Evolutionary conservation across 2,113 vertebrate species (phyloP), one percentile per base, ranked within the genome.

Genomic region (Pachycephala philippinensis): DNA sequence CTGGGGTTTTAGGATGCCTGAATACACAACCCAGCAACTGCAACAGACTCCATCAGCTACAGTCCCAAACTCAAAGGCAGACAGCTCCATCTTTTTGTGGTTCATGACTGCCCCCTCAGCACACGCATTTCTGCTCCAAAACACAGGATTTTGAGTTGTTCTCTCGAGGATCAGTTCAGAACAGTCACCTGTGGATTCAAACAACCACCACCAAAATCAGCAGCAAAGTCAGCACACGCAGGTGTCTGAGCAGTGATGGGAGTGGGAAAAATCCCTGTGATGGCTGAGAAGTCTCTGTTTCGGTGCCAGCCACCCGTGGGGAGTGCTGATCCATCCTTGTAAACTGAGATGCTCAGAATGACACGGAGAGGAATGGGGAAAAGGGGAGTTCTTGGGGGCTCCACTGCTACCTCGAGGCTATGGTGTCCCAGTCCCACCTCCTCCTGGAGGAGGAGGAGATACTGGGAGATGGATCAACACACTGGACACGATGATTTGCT

Each of bases 351-450:
- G 14, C 10, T 77, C 40, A 37, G 27, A 65, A 30, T 14, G 20
- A 15, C 8, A 5, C 33, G 21, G 15, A 47, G 47, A 56, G 7
- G 27, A 64, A 45, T 4, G 49, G 6, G 4, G 10, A 5, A 54
- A 50, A 37, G 11, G 2, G 2, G 13, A 53, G 53, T 70, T 74
- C 4, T 1, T 50, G 14, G 6, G 23, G 6, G 4, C 7, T 77
- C 10, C 15, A 13, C 35, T 45, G 33, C 19, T 44, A 9, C 3
- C 5, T 3, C 12, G 66, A 28, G 20, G 49, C 52, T 53, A 2
- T 0, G 0, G 1, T 47, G 50, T 47, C 28, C 33, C 26, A 50
- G 5, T 82, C 26, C 8, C 15, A 28, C 9, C 14, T 77, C 6
- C 20, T 71, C 11, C 44, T 44, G 35, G 15, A 52, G 26, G 5